Conservation (phyloP, 2,113 vertebrate genomes). For the Festucalex cinctus region DNA sequence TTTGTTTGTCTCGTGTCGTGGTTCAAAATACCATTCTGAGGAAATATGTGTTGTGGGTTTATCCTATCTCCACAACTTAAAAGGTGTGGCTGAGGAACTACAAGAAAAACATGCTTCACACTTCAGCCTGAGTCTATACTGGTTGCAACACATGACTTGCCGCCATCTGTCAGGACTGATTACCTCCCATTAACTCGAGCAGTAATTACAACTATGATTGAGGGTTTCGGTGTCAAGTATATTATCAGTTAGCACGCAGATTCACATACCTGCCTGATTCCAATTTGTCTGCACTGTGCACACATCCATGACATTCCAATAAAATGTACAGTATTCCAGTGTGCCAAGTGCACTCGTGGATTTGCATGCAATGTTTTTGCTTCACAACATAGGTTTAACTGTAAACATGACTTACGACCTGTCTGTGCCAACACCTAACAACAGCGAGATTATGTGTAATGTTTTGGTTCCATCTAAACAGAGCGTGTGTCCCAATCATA, state of each 20-base stretch:
- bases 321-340: not conserved
- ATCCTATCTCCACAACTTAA: constrained; percentile 3
- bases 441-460: constrained; percentile 17
- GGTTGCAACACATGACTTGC: constrained; percentile 28
- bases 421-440: constrained; percentile 46
- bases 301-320: not conserved
- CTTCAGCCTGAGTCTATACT: constrained; percentile 14
- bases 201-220: constrained; percentile 52
- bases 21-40: not conserved
- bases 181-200: constrained; percentile 14
- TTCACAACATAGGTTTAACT: constrained; percentile 42
- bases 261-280: constrained; percentile 23
- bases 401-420: constrained; percentile 16
- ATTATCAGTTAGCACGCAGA: constrained; percentile 11
- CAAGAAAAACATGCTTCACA: constrained; percentile 11
- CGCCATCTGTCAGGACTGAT: constrained; percentile 18
- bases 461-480: constrained; percentile 47
- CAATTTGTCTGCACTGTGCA: constrained; percentile 5
- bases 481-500: constrained; percentile 19
- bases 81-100: constrained; percentile 32
- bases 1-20: not conserved
- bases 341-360: not conserved
- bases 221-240: constrained; percentile 28
- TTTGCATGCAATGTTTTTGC: constrained; percentile 34
- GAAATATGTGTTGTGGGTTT: constrained; percentile 1